Conservation (phyloP, 2,888 invertebrate species). For the Caenorhabditis angaria region DNA sequence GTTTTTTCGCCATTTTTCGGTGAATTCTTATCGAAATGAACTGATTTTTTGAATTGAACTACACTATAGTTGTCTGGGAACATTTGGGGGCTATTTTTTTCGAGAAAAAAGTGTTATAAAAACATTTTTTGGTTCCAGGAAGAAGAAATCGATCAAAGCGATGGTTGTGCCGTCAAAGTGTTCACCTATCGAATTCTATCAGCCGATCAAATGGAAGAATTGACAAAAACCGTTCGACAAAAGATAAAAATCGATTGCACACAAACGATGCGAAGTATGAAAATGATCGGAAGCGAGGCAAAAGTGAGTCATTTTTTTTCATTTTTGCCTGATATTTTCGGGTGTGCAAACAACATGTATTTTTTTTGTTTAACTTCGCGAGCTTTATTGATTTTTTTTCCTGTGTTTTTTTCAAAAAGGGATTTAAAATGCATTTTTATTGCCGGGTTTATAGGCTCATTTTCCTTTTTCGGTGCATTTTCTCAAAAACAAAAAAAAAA, state of each 20-base stretch:
- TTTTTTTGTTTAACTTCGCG: not conserved
- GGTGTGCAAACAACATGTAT: not conserved
- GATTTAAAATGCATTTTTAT: conserved; percentile 1
- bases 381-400: not conserved
- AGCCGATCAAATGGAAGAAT: conserved; percentile 63
- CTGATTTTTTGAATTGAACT: too few relatives aligned
- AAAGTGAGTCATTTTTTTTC: conserved; percentile 18
- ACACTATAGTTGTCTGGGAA: too few relatives aligned
- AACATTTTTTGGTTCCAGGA: conserved; percentile 44
- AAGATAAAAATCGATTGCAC: conserved; percentile 56
- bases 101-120: not conserved
- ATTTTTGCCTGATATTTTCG: not conserved
- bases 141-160: conserved; percentile 68
- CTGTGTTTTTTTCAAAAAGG: not conserved
- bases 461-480: not conserved
- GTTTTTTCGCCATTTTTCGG: not conserved
- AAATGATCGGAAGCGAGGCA: conserved; percentile 48
- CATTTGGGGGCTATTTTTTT: too few relatives aligned
- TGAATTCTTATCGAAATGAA: not conserved
- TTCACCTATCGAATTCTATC: conserved; percentile 61
- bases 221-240: conserved; percentile 61
- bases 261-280: conserved; percentile 36
- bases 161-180: conserved; percentile 65
- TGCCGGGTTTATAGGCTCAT: not conserved
- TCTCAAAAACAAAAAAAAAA: not conserved